Evolutionary conservation across 2,113 vertebrate genomes (phyloP).

Genomic region (Phyllostomus discolor): DNA sequence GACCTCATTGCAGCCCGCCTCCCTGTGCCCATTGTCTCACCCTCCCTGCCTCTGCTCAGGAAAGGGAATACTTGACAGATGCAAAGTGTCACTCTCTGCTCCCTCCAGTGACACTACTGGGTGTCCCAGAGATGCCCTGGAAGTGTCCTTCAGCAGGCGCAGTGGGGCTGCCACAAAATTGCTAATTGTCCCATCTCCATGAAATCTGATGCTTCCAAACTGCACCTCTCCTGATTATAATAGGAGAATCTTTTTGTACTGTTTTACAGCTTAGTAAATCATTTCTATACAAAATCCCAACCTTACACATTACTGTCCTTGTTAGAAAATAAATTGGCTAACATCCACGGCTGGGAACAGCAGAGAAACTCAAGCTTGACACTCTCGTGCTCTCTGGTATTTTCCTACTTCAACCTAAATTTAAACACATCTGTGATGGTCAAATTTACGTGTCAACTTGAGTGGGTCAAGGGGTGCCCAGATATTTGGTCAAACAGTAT

Average conservation of each 20-base stretch:
- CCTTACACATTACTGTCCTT: background rate
- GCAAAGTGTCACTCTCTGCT: background rate
- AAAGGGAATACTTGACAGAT: background rate
- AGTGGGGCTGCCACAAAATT: background rate
- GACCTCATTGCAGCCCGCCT: background rate
- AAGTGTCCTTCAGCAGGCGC: background rate
- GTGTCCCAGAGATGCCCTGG: background rate
- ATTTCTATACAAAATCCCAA: background rate
- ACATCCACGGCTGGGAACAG: background rate
- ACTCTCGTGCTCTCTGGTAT: background rate
- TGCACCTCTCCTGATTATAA: background rate
- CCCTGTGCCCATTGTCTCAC: background rate
- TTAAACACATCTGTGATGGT: background rate
- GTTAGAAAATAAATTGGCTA: background rate
- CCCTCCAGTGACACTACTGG: background rate
- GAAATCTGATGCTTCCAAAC: background rate
- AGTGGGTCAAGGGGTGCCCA: background rate
- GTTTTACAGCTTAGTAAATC: background rate
- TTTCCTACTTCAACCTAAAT: background rate
- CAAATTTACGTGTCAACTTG: background rate
- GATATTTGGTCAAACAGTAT: background rate
- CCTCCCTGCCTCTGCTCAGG: background rate
- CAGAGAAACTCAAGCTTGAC: background rate
- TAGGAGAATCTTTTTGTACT: background rate
- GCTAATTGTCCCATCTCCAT: background rate